Evolutionary conservation across 2,113 vertebrate species (phyloP).

Genomic region (Pterocles burchelli): DNA sequence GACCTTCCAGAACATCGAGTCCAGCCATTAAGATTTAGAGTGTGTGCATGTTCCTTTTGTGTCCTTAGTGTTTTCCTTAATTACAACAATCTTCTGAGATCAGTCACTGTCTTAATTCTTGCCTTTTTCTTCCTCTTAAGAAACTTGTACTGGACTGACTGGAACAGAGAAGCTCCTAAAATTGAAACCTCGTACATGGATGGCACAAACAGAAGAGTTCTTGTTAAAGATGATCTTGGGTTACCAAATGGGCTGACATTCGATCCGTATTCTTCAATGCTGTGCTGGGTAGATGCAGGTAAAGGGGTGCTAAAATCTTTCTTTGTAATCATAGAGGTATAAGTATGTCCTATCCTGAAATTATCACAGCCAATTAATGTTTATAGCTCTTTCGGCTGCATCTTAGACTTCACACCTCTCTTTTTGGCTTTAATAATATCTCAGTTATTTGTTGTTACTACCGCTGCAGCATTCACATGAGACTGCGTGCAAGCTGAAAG

Average conservation of each 20-base stretch:
- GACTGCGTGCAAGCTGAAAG: background rate
- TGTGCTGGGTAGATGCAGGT: constrained; percentile 97
- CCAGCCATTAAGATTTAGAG: background rate
- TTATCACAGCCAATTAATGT: background rate
- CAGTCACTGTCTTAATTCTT: background rate
- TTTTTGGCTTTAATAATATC: background rate
- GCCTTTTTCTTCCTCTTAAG: constrained; percentile 61
- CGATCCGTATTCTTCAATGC: constrained; percentile 82
- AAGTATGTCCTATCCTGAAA: background rate
- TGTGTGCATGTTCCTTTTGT: background rate
- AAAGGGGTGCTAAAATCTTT: background rate
- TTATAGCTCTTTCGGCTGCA: background rate
- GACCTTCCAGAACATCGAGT: background rate
- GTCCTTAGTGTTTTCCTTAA: background rate
- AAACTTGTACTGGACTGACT: constrained; percentile 92
- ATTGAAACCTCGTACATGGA: constrained; percentile 94
- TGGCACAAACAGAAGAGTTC: constrained; percentile 86
- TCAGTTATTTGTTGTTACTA: background rate
- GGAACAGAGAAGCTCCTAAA: constrained; percentile 92
- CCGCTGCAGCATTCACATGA: background rate
- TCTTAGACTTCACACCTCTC: background rate
- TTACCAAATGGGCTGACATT: constrained; percentile 91
- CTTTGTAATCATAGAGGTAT: background rate
- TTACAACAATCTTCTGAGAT: background rate
- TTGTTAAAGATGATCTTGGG: constrained; percentile 86